These are phyloP conservation scores for Cisticola juncidis DNA, from an alignment of 2,113 vertebrate genomes.

Conservation along the genomic window DNA sequence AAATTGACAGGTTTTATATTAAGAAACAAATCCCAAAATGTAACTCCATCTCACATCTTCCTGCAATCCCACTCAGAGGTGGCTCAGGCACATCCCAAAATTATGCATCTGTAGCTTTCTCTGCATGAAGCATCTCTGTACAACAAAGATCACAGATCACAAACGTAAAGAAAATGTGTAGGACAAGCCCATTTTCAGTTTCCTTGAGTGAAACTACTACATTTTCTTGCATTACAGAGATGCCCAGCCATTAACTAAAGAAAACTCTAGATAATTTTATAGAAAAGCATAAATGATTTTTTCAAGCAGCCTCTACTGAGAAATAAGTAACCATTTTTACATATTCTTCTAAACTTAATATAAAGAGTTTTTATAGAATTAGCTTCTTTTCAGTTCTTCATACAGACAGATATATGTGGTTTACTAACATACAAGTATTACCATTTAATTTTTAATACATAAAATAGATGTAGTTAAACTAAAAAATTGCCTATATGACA, in stretches of 20 bases:
- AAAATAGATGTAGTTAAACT: background rate
- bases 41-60: background rate
- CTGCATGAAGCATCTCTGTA: background rate
- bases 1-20: slow-evolving; percentile 24
- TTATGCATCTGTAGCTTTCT: background rate
- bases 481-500: background rate
- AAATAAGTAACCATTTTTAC: background rate
- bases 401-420: background rate
- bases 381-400: background rate
- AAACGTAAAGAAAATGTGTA: background rate
- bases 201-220: background rate
- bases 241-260: background rate
- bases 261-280: background rate
- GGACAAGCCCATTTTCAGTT: background rate
- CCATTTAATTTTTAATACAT: background rate
- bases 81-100: background rate
- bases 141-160: background rate
- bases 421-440: background rate
- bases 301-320: background rate
- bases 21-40: background rate
- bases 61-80: background rate
- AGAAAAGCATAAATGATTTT: background rate
- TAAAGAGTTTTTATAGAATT: background rate
- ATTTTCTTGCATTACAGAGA: background rate
- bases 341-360: background rate